These are phyloP conservation scores for Trissolcus japonicus DNA, from an alignment of 2,888 invertebrate species.

Conservation along the genomic window DNA sequence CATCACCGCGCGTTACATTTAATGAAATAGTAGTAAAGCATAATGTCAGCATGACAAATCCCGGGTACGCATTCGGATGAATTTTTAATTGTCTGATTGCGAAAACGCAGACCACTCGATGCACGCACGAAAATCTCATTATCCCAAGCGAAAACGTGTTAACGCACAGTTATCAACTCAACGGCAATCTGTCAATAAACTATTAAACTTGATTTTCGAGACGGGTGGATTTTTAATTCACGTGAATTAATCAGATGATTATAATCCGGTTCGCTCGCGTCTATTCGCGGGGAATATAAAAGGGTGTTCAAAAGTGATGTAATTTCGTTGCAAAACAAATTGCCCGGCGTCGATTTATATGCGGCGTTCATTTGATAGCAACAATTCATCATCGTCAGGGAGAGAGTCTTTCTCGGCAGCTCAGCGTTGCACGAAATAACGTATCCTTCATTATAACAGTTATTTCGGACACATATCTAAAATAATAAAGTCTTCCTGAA, in stretches of 20 bases:
- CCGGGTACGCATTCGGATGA: not conserved
- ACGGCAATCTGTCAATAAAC: constrained; percentile 1
- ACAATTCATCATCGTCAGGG: constrained; percentile 22
- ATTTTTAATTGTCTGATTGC: constrained; percentile 10
- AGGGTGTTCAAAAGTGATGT: not conserved
- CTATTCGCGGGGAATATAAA: not conserved
- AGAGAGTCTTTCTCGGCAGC: not conserved
- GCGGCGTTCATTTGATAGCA: constrained; percentile 21
- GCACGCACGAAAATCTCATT: not conserved
- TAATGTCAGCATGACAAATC: not conserved
- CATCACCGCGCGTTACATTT: constrained; percentile 11
- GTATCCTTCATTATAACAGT: constrained; percentile 40
- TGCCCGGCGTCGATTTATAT: constrained; percentile 20
- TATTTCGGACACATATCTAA: constrained; percentile 38
- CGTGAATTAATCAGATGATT: not conserved
- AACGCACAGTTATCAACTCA: not conserved
- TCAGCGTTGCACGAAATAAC: constrained; percentile 29
- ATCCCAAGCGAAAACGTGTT: not conserved
- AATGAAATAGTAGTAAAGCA: constrained; percentile 5
- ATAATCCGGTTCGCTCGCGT: not conserved
- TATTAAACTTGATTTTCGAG: not conserved
- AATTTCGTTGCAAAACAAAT: constrained; percentile 17
- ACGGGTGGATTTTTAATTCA: constrained; percentile 2
- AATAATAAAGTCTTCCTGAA: constrained; percentile 51
- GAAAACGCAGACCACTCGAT: constrained; percentile 3